Evolutionary conservation across 2,797 vertebrate species (phyloP).

Genomic region (Vespertilio murinus): DNA sequence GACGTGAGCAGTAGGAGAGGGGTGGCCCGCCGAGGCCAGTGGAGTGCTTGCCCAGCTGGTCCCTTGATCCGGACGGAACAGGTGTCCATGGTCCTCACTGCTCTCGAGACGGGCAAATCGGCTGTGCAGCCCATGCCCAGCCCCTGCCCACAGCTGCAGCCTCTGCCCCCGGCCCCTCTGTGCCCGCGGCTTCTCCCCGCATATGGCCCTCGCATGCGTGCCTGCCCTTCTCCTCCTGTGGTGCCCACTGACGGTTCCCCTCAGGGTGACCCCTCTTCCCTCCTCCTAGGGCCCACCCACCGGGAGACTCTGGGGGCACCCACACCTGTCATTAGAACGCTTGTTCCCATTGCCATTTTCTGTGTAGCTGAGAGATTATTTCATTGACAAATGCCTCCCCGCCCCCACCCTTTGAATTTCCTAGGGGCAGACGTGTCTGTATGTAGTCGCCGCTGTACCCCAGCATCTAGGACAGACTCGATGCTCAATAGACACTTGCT

Average conservation of each 20-base stretch:
- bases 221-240: neutral
- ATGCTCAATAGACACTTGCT: neutral
- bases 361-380: neutral
- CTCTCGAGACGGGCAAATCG: neutral
- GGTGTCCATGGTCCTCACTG: neutral
- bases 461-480: neutral
- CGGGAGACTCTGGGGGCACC: neutral
- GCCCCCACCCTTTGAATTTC: neutral
- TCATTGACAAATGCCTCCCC: neutral
- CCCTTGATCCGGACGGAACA: neutral
- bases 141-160: neutral
- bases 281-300: neutral
- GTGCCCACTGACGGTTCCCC: neutral
- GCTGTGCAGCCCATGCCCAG: neutral
- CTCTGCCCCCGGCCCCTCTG: neutral
- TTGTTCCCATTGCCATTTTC: neutral
- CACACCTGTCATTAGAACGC: neutral
- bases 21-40: neutral
- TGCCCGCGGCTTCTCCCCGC: neutral
- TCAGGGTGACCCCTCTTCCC: neutral
- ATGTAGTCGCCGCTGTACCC: neutral
- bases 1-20: neutral
- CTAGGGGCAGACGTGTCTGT: neutral
- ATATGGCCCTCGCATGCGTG: accelerated
- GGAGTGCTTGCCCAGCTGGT: constrained; percentile 29